Base-by-base conservation (phyloP, 2,113 vertebrate species). In the Hemiprocne comata region DNA sequence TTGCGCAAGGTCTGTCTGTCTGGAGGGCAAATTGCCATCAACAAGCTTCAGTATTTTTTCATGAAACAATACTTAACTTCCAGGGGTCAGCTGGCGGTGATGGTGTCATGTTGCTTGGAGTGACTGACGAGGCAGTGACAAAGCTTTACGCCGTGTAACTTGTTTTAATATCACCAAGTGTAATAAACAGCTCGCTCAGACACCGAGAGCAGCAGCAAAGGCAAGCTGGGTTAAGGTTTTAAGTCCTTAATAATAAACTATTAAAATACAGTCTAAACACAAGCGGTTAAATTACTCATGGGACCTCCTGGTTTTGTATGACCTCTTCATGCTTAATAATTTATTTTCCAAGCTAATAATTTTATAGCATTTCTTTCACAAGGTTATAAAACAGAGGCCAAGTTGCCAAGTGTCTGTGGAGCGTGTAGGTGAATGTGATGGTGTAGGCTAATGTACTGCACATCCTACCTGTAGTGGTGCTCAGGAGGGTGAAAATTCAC, bases 1-100 rank as follows among this genome's bases (percentile, higher is more conserved):
- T 95, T 95, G 93, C 1, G 17, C 82, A 93, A 93, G 46, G 34
- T 55, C 83, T 31, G 88, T 93, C 86, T 87, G 94, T 94, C 95
- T 94, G 91, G 44, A 87, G 74, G 94, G 93, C 96, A 38, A 44
- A 3, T 28, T 92, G 87, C 91, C 96, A 83, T 86, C 64, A 33
- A 76, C 71, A 3, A 50, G 55, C 67, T 80, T 57, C 79, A 42
- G 69, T 76, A 13, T 26, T 91, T 92, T 83, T 60, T 89, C 44
- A 6, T 88, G 85, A 33, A 88, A 79, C 50, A 24, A 6, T 48
- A 26, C 70, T 61, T 14, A 48, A 13, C 65, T 94, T 91, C 20
- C 28, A 46, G 23, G 81, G 94, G 89, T 95, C 89, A 84, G 70
- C 84, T 79, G 84, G 93, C 91, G 94, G 95, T 82, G 95, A 95